phyloP scores from a whole-genome alignment of 2,888 invertebrate species.

The Epicampocera succincta region DNA sequence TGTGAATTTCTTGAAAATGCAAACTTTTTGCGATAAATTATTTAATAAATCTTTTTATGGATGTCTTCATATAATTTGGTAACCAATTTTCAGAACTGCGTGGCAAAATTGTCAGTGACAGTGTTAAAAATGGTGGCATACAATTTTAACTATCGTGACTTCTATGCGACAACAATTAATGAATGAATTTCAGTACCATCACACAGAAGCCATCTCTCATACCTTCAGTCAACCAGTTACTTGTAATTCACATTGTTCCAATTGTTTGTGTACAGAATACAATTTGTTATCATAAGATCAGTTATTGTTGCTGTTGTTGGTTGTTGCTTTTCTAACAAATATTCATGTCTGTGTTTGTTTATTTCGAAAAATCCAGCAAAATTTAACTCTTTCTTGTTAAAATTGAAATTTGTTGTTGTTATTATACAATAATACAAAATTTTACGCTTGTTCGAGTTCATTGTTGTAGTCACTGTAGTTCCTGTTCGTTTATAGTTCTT shows the following conservation, averaged over 20 bases:
- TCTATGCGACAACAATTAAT: conserved; percentile 48
- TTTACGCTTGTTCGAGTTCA: conserved; percentile 66
- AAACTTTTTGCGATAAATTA: too few relatives aligned
- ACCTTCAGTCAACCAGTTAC: conserved; percentile 7
- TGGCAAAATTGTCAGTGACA: neutral
- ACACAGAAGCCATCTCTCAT: conserved; percentile 28
- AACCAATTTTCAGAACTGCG: neutral
- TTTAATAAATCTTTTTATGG: too few relatives aligned
- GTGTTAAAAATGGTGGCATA: conserved; percentile 8
- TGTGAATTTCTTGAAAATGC: too few relatives aligned
- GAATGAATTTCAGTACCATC: conserved; percentile 61
- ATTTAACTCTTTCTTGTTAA: conserved; percentile 45
- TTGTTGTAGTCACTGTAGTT: conserved; percentile 54
- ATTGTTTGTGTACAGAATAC: conserved; percentile 37
- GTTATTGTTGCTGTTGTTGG: conserved; percentile 13
- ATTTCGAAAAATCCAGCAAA: conserved; percentile 11
- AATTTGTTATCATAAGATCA: conserved; percentile 63
- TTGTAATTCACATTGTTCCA: neutral
- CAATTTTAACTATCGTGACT: conserved; percentile 25
- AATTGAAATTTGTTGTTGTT: conserved; percentile 17
- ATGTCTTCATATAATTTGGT: neutral
- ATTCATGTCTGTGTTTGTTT: conserved; percentile 56
- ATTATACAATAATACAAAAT: conserved; percentile 41
- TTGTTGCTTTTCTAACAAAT: conserved; percentile 49
- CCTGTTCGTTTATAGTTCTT: conserved; percentile 8